Conservation (phyloP, 2,113 vertebrate genomes). For the Gopherus flavomarginatus region DNA sequence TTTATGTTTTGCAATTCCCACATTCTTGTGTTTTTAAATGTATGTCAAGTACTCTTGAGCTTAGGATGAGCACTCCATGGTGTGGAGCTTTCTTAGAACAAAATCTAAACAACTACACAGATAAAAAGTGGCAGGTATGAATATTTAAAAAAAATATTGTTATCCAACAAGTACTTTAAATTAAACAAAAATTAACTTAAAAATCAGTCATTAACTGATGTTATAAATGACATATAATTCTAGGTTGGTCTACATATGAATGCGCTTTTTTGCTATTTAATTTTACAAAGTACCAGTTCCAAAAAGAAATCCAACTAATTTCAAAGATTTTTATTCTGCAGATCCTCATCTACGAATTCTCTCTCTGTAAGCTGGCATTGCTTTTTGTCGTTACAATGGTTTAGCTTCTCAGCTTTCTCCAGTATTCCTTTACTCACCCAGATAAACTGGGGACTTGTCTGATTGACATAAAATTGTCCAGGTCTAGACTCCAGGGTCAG, state of each 20-base stretch:
- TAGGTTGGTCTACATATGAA: not conserved
- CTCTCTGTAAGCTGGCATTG: not conserved
- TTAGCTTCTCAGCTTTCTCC: not conserved
- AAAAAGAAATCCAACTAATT: not conserved
- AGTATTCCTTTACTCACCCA: not conserved
- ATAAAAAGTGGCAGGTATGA: not conserved
- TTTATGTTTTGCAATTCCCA: not conserved
- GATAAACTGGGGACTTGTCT: not conserved
- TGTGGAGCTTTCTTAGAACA: not conserved
- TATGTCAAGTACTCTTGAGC: not conserved
- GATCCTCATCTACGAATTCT: not conserved
- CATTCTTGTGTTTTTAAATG: not conserved
- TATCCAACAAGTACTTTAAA: not conserved
- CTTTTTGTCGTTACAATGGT: not conserved
- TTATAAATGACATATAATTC: not conserved
- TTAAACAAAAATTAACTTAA: not conserved
- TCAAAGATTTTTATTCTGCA: not conserved
- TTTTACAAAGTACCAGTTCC: not conserved
- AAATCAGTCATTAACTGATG: not conserved
- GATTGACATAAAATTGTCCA: not conserved
- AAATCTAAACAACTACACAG: not conserved
- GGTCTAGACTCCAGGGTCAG: not conserved
- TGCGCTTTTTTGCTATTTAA: not conserved
- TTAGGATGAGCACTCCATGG: not conserved
- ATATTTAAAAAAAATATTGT: accelerated